phyloP scores from a whole-genome alignment of 1,140 invertebrate species.

The fruit fly (Drosophila melanogaster) region DNA sequence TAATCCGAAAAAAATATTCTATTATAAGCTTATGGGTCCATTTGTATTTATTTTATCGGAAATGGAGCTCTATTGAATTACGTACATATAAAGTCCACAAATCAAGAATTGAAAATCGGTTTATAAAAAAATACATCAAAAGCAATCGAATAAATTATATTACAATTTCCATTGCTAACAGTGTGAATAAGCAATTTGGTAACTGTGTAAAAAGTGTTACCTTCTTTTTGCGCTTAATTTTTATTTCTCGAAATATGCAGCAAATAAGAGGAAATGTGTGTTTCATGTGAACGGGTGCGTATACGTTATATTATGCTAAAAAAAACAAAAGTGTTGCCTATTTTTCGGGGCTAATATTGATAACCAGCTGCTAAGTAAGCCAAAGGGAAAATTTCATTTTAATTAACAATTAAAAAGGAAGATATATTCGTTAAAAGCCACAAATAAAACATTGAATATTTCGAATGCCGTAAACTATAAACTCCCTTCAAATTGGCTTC shows the following conservation, averaged over 20 bases:
- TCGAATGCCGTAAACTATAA: neutral
- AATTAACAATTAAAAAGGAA: neutral
- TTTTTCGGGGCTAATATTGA: neutral
- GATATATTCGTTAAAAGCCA: neutral
- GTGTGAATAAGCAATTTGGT: neutral
- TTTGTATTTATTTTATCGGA: neutral
- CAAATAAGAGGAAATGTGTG: neutral
- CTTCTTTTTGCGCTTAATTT: neutral
- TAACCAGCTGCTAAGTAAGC: neutral
- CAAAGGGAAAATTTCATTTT: neutral
- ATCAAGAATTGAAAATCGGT: neutral
- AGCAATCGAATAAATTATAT: neutral
- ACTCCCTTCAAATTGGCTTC: slow-evolving; percentile 7
- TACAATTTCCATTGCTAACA: neutral
- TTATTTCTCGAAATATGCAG: neutral
- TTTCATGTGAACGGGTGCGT: slow-evolving; percentile 3
- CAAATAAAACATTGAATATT: neutral
- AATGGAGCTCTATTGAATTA: neutral
- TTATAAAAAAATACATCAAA: slow-evolving; percentile 1
- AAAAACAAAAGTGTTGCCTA: neutral
- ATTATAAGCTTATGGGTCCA: neutral
- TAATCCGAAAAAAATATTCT: neutral
- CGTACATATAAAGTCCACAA: neutral
- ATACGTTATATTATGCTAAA: neutral
- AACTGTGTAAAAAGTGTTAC: slow-evolving; percentile 3